Evolutionary conservation across 2,797 vertebrate species (phyloP).

Genomic region (Lacerta agilis): DNA sequence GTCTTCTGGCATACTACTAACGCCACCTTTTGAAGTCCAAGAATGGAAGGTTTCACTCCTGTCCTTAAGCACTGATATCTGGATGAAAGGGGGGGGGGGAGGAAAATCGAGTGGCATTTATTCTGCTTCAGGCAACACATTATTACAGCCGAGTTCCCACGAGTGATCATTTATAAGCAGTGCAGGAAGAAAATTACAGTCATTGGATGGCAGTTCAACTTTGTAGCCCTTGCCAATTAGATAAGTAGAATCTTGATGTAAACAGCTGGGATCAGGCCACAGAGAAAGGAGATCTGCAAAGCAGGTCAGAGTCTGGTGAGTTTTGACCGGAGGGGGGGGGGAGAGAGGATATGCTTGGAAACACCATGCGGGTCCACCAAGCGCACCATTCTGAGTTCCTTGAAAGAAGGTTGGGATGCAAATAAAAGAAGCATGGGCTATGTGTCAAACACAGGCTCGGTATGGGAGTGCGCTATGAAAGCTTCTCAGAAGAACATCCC

Average conservation of each 20-base stretch:
- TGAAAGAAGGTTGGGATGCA: background rate
- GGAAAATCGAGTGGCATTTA: background rate
- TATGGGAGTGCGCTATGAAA: background rate
- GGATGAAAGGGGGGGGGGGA: background rate
- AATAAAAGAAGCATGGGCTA: background rate
- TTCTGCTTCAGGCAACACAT: conserved; percentile 12
- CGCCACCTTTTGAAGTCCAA: background rate
- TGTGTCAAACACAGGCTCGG: background rate
- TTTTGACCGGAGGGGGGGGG: background rate
- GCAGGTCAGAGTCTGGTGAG: background rate
- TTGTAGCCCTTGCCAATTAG: conserved; percentile 7
- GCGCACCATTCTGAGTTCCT: background rate
- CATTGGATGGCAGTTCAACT: background rate
- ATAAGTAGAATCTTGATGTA: conserved; percentile 7
- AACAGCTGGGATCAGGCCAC: background rate
- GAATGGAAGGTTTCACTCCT: background rate
- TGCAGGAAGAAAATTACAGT: background rate
- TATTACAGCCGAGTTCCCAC: conserved; percentile 10
- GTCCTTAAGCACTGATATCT: background rate
- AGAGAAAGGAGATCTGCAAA: background rate
- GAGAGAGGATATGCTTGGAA: background rate
- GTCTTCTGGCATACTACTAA: background rate
- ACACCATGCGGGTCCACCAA: background rate
- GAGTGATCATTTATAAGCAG: conserved; percentile 3
- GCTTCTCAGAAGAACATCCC: background rate